Evolutionary conservation across 2,888 invertebrate genomes (phyloP), one percentile per base, ranked within the genome.

Genomic region (Malthinus seriepunctatus): DNA sequence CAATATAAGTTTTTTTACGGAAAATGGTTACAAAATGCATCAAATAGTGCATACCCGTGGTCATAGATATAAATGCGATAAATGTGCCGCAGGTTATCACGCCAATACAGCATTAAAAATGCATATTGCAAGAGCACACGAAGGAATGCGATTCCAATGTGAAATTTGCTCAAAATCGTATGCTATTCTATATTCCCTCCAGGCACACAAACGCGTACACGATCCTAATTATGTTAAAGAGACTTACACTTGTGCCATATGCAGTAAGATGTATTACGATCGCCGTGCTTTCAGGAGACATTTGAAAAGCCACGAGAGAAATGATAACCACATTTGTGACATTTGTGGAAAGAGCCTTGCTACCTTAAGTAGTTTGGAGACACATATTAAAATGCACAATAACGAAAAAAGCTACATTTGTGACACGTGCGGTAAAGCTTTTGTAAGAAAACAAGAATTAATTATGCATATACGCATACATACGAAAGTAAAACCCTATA

Each of bases 381-480:
- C 64, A 15, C 66, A 71, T 23, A 65, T 70, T 14, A 53, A 44
- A 5, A 66, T 65, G 12, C 72, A 73, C 51, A 65, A 42, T n/a
- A 42, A 15, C 14, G 39, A 42, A 15, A 42, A 42, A 23, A 12
- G 48, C 39, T 46, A 71, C 35, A 64, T 72, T 2, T 76, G 76
- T 48, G 71, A 71, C 34, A 71, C 69, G 4, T 76, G 76, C 51
- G 73, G 73, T 9, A 74, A 76, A 60, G 68, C 72, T 0, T 77
- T 79, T 6, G 75, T 76, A 54, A 53, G 48, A 14, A 78, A 74
- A 1, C 76, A 78, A 9, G 61, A 79, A 8, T 63, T 85, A 47
- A 79, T 78, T 31, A 75, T 79, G 0, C 84, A 84, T 47, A 81
- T 80, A 73, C 80, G 83, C 0, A 78, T 77, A 0, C 85, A 84